These are phyloP conservation scores for Leptinotarsa tumamoca DNA, from an alignment of 2,888 invertebrate species.

Conservation along the genomic window DNA sequence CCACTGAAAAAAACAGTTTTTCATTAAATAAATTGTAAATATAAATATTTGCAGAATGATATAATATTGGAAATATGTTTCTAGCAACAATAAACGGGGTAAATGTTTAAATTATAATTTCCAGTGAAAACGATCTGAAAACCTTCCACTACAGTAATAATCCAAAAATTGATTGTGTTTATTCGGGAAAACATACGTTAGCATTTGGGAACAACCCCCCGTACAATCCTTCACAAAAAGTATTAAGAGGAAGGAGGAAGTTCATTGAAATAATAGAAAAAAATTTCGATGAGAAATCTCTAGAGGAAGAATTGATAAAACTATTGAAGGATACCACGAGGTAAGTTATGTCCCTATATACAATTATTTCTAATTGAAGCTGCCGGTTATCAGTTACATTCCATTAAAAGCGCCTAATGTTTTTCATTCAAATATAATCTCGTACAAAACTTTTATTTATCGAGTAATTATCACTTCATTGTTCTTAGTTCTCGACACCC, in stretches of 20 bases:
- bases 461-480: no score
- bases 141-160: constrained; percentile 70
- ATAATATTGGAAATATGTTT: no score
- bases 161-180: constrained; percentile 59
- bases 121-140: constrained; percentile 45
- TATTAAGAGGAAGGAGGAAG: constrained; percentile 71
- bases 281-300: constrained; percentile 62
- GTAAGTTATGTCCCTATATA: constrained; percentile 64
- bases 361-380: not conserved
- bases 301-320: constrained; percentile 71
- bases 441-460: no score
- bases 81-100: no score
- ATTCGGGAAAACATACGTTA: constrained; percentile 67
- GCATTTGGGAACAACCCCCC: constrained; percentile 81
- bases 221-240: constrained; percentile 76
- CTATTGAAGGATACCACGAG: constrained; percentile 73
- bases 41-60: not conserved
- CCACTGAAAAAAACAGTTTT: not conserved
- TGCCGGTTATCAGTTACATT: not conserved
- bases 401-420: no score
- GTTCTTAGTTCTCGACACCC: no score
- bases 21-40: not conserved
- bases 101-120: constrained; percentile 23
- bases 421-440: no score
- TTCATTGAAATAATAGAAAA: constrained; percentile 72